A percentile compares a stretch with the other conserved stretches of the same genome.
Evolutionary conservation across 1,140 invertebrate genomes (phyloP).

Genomic region (Muscidifurax raptorellus): DNA sequence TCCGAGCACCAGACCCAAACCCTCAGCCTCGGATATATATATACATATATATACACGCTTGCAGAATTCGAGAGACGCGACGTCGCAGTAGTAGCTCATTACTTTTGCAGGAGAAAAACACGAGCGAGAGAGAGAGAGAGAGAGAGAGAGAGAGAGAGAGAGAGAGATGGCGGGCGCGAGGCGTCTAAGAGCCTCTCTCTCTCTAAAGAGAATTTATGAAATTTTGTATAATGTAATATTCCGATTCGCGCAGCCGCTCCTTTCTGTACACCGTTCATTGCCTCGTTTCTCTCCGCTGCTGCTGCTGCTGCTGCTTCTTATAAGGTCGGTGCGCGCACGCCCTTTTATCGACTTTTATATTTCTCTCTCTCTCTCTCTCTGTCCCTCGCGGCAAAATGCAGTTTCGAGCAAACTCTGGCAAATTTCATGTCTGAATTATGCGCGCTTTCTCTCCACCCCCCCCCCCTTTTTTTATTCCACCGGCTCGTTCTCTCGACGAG

Average conservation of each 20-base stretch:
- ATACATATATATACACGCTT: neutral
- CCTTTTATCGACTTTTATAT: conserved; percentile 31
- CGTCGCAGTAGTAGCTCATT: conserved; percentile 64
- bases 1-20: neutral
- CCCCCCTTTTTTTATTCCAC: neutral
- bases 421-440: conserved; percentile 25
- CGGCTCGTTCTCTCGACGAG: neutral
- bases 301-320: conserved; percentile 15
- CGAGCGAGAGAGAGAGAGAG: too few relatives aligned
- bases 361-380: neutral
- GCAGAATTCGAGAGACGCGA: neutral
- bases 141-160: too few relatives aligned
- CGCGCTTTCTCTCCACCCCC: neutral
- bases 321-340: conserved; percentile 17
- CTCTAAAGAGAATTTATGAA: conserved; percentile 75
- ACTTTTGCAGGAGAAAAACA: conserved; percentile 73
- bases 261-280: conserved; percentile 63
- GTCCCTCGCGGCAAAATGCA: conserved; percentile 11
- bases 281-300: neutral
- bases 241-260: conserved; percentile 67
- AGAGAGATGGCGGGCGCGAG: too few relatives aligned
- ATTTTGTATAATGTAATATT: conserved; percentile 74
- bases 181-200: conserved; percentile 66
- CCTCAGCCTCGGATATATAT: neutral
- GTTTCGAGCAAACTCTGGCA: neutral